Base-by-base conservation (phyloP, 2,113 vertebrate species). In the Anhinga anhinga region DNA sequence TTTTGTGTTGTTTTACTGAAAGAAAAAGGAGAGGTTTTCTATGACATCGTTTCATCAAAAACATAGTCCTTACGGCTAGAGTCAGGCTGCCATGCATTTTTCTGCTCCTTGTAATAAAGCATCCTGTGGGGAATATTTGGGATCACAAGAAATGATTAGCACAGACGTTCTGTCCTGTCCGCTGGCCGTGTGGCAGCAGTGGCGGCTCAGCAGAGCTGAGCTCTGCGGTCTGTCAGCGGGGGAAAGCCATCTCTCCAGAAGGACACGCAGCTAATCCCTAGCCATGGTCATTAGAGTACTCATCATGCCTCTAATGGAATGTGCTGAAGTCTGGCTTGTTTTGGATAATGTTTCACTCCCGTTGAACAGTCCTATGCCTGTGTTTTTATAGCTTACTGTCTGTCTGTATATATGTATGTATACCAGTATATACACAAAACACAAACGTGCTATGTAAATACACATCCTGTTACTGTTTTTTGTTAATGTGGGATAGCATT, bases 281-380 rank as follows among this genome's bases (percentile, higher is more conserved):
- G 20, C 38, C 21, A 4, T 2, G 2, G 26, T 61, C 44, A 38
- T 63, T 13, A 69, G 67, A 42, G 76, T 40, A 72, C 0, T 0
- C 20, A 50, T 66, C 38, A 19, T 16, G 27, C 30, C 26, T 91
- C 15, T 32, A 56, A 55, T 1, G 1, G 73, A 90, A 56, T 13
- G 9, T 34, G 20, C 55, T 77, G 47, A 66, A 62, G 27, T 81
- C 71, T 83, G 80, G 20, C 34, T 90, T 72, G 9, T 29, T 62
- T 61, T 73, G 67, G 29, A 42, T 79, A 44, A 38, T 21, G 38
- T 82, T 66, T 76, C 38, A 49, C 25, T 76, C 13, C 52, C 10
- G 9, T 6, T 32, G 44, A 90, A 67, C 7, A 81, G 53, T 61
- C 15, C 13, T 42, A 4, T 27, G 47, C 7, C 29, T 76, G 15